A percentile compares a stretch with the other conserved stretches of the same genome.
These are phyloP conservation scores for Oscheius sp. DNA, from an alignment of 2,888 invertebrate species.

Conservation along the genomic window DNA sequence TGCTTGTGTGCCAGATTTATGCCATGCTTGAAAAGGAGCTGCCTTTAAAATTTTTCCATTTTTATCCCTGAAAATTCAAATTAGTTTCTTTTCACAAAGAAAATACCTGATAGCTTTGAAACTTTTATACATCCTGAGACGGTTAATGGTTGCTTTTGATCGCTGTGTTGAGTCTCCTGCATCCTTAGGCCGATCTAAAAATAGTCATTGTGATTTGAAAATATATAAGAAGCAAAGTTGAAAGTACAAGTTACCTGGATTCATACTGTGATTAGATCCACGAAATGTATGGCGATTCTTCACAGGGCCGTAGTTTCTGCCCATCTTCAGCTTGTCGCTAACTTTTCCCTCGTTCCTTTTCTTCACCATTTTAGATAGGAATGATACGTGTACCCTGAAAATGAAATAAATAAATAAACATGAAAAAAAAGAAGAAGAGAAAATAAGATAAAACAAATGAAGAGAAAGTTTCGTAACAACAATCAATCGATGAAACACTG, in stretches of 20 bases:
- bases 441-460: no score
- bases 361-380: slow-evolving; percentile 49
- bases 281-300: slow-evolving; percentile 57
- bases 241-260: slow-evolving; percentile 84
- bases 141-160: slow-evolving; percentile 91
- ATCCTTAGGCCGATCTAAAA: slow-evolving; percentile 76
- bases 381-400: no score
- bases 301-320: slow-evolving; percentile 55
- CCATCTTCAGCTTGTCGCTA: slow-evolving; percentile 57
- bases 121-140: slow-evolving; percentile 97
- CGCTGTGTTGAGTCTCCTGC: slow-evolving; percentile 48
- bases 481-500: no score
- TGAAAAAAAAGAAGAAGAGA: no score
- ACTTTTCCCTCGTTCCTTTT: slow-evolving; percentile 55
- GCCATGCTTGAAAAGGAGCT: slow-evolving; percentile 92
- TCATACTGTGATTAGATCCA: slow-evolving; percentile 90
- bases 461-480: no score
- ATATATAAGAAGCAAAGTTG: neutral
- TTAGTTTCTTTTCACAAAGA: neutral
- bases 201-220: neutral
- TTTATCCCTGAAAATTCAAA: slow-evolving; percentile 78
- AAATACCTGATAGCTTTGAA: slow-evolving; percentile 88
- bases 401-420: no score
- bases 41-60: slow-evolving; percentile 88
- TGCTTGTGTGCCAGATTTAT: slow-evolving; percentile 89